Evolutionary conservation across 2,888 invertebrate species (phyloP), one percentile per base, ranked within the genome.

Genomic region (Latheticus oryzae): DNA sequence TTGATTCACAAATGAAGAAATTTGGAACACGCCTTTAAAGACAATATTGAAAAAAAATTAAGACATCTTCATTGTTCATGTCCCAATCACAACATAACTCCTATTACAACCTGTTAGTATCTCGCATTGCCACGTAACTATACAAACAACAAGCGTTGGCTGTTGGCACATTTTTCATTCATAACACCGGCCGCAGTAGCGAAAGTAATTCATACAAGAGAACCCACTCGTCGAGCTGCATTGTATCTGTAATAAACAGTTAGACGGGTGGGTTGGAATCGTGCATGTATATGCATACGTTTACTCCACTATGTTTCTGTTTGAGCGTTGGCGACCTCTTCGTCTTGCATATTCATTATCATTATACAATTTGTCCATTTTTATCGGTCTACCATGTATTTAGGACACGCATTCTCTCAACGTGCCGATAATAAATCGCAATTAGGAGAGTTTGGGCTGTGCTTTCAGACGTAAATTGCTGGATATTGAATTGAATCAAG

Each of bases 121-220:
- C 26, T 15, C 24, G 26, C 13, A 5, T 11, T 26, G 24, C 24
- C 26, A 15, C n/a, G n/a, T n/a, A n/a, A n/a, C n/a, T n/a, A n/a
- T n/a, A n/a, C n/a, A n/a, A n/a, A n/a, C n/a, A n/a, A n/a, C n/a
- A n/a, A n/a, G n/a, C n/a, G n/a, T n/a, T n/a, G 38, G 13, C 28
- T 23, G 54, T 40, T 55, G 58, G 40, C 58, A 59, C 51, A 63
- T 63, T 61, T 60, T 63, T 61, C 63, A 63, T 63, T 63, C 51
- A 54, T 54, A 50, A 26, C 53, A 58, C 45, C 48, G 43, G 24
- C 57, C 51, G 28, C 54, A 60, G 61, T 63, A 63, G 63, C 63
- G 63, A 63, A 63, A 63, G 63, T 63, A 63, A 63, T 61, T 63
- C 63, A 60, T 60, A 59, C 52, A 55, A 2, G 30, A 37, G 50